Base-by-base conservation (phyloP, 2,113 vertebrate genomes). In the Bothrops jararaca region DNA sequence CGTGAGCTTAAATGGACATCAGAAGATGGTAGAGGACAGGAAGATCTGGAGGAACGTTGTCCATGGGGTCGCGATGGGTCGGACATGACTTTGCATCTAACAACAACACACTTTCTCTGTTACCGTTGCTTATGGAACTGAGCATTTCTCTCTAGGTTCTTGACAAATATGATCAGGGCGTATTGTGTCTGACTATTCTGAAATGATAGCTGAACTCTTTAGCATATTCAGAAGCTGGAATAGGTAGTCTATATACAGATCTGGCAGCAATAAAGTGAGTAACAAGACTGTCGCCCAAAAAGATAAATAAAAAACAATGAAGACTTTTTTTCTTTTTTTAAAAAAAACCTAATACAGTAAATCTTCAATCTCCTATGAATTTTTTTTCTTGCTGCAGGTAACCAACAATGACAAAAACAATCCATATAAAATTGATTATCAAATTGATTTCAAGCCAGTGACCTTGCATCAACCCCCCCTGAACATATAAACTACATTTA, bases 91-190 rank as follows among this genome's bases (percentile, higher is more conserved):
- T 45, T 4, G 45, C 45, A 45, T 5, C 45, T 45, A 45, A 45
- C 45, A 45, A 45, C 45, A 45, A 69, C 86, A 94, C 89, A 34
- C 52, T 5, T 22, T 74, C 58, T 90, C 95, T 96, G 88, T 95
- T 93, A 86, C 10, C 4, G n/a, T 60, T 2, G 6, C 54, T 64
- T 90, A 80, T 58, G n/a, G 22, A 52, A 34, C 22, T 15, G 93
- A 86, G 34, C n/a, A 48, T 34, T 29, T 29, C 23, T 69, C n/a
- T 69, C 60, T 64, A 3, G 5, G 2, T 13, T 90, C 0, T 9
- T 90, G 88, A 11, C 15, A 29, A 57, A 54, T 5, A 1, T 9
- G 0, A 53, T n/a, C 34, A 48, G 29, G 11, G 88, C 42, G 34
- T 52, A 2, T 69, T 42, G n/a, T n/a, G n/a, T n/a, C 24, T 52